These are phyloP conservation scores for Siderastrea radians DNA, from an alignment of 92 coral and sea anemone genomes.

Conservation along the genomic window DNA sequence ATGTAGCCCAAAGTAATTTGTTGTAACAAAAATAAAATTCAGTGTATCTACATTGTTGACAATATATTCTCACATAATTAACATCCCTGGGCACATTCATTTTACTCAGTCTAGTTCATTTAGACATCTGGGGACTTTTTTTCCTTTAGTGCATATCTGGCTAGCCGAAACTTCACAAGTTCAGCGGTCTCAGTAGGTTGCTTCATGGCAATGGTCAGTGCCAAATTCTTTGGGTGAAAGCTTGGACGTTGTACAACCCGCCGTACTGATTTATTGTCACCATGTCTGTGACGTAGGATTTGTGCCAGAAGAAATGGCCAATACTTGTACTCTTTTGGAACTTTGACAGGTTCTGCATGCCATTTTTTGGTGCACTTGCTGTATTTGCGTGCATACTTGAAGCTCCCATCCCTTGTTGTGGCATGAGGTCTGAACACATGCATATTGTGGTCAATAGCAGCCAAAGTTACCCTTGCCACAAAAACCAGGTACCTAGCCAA, in stretches of 20 bases:
- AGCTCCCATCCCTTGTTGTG: not conserved
- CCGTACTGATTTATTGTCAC: slow-evolving; percentile 33
- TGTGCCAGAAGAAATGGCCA: slow-evolving; percentile 35
- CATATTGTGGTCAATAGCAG: slow-evolving; percentile 57
- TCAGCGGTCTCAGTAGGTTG: slow-evolving; percentile 27
- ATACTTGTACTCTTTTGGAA: slow-evolving; percentile 32
- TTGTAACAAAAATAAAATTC: no score
- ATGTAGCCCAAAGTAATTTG: no score
- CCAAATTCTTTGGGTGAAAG: slow-evolving; percentile 16
- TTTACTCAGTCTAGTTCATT: no score
- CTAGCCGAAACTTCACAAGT: slow-evolving; percentile 3
- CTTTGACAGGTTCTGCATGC: slow-evolving; percentile 57
- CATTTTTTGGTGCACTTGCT: slow-evolving; percentile 59
- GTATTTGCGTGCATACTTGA: slow-evolving; percentile 53
- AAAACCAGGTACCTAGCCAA: slow-evolving; percentile 34
- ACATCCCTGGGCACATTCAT: no score
- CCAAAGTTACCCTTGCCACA: slow-evolving; percentile 36
- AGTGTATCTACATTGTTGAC: no score
- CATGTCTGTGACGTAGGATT: slow-evolving; percentile 25
- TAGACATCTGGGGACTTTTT: not conserved
- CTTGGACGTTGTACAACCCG: slow-evolving; percentile 18
- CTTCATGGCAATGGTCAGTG: slow-evolving; percentile 47
- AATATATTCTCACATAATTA: no score
- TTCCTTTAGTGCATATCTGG: slow-evolving; percentile 1
- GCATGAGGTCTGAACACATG: slow-evolving; percentile 45